Conservation (phyloP, 2,113 vertebrate genomes). For the Cynocephalus volans region DNA sequence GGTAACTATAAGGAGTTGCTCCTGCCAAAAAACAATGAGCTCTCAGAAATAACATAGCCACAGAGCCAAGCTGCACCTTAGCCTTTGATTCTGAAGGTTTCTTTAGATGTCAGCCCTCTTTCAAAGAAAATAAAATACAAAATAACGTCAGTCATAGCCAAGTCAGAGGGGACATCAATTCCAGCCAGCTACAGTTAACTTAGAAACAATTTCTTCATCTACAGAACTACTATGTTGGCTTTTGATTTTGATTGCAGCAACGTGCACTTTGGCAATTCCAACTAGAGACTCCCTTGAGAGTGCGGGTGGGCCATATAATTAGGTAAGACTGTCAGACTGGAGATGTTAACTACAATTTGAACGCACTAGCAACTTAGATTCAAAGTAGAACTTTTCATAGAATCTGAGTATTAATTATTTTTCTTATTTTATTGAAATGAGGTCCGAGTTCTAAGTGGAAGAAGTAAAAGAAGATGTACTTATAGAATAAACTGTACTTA, state of each 20-base stretch:
- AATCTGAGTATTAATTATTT: neutral
- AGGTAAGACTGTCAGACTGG: neutral
- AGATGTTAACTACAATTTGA: slow-evolving; percentile 22
- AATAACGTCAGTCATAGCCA: neutral
- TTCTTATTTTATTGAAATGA: neutral
- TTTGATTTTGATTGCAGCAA: slow-evolving; percentile 7
- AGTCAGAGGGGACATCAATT: slow-evolving; percentile 17
- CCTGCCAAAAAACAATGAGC: neutral
- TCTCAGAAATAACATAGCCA: neutral
- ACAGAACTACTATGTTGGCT: neutral
- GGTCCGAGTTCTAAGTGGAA: slow-evolving; percentile 1
- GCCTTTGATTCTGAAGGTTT: neutral
- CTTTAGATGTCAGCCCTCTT: neutral
- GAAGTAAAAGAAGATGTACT: neutral
- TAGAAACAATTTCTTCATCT: slow-evolving; percentile 49
- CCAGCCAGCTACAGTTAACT: slow-evolving; percentile 1
- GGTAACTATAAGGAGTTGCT: neutral
- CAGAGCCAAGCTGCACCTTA: neutral
- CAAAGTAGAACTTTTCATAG: neutral
- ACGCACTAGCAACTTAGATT: neutral
- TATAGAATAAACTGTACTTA: slow-evolving; percentile 20
- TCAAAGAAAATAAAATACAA: slow-evolving; percentile 22
- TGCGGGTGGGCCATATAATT: neutral
- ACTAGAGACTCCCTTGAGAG: neutral
- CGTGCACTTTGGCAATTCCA: neutral